These are phyloP conservation scores for Athene noctua DNA, from an alignment of 2,113 vertebrate species.

Conservation along the genomic window DNA sequence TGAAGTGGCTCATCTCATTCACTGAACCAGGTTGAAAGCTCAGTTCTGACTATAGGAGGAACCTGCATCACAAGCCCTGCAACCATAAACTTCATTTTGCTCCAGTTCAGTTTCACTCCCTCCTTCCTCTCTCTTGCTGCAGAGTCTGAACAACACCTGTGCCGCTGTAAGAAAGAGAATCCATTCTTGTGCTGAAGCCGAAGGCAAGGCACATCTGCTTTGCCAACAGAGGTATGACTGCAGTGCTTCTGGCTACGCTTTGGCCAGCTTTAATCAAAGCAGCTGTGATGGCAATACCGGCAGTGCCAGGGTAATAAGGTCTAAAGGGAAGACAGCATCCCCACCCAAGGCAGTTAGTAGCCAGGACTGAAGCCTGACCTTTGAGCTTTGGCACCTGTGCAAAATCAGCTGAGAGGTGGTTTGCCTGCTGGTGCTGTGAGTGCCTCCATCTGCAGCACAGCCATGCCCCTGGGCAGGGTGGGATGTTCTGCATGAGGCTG, in stretches of 20 bases:
- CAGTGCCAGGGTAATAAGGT: neutral
- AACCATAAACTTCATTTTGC: neutral
- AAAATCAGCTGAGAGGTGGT: neutral
- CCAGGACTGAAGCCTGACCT: neutral
- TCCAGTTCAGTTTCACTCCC: neutral
- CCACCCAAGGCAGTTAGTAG: neutral
- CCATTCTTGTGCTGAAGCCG: neutral
- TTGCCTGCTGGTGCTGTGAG: neutral
- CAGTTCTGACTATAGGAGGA: neutral
- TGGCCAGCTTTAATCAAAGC: neutral
- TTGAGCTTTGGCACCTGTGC: neutral
- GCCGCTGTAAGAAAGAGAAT: neutral
- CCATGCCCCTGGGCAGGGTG: neutral
- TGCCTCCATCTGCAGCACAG: neutral
- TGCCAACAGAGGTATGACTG: neutral
- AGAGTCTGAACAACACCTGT: neutral
- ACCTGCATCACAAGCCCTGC: neutral
- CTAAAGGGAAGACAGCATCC: neutral
- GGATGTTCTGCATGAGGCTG: neutral
- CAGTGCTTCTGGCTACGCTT: neutral
- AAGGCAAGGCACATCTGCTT: neutral
- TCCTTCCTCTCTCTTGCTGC: neutral
- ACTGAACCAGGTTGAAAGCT: neutral
- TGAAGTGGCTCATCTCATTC: neutral
- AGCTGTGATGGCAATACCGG: neutral